Evolutionary conservation across 2,888 invertebrate species (phyloP).

Genomic region (Agrilus cyanescens): DNA sequence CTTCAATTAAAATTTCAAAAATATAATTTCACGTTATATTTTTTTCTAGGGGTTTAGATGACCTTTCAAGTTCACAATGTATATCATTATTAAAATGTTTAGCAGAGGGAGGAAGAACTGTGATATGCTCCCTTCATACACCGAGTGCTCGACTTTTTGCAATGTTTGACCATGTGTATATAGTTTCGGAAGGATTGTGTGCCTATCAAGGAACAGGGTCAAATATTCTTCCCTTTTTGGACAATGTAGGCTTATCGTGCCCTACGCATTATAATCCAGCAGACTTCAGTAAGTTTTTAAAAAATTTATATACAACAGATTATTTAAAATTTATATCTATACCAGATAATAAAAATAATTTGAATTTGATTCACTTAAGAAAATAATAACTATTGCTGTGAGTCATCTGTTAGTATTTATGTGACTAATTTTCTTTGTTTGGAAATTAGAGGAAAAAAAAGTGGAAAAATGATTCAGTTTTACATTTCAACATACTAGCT

Average conservation of each 20-base stretch:
- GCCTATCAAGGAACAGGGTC: slow-evolving; percentile 74
- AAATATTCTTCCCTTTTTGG: slow-evolving; percentile 72
- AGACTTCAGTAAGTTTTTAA: slow-evolving; percentile 74
- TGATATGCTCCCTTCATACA: slow-evolving; percentile 92
- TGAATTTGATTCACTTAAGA: too few species aligned
- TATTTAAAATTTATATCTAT: too few species aligned
- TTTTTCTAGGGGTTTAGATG: slow-evolving; percentile 72
- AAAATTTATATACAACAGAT: too few species aligned
- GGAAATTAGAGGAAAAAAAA: too few species aligned
- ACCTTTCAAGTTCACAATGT: slow-evolving; percentile 81
- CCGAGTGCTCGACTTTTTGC: slow-evolving; percentile 87
- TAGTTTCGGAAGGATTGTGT: slow-evolving; percentile 80
- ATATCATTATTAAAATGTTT: slow-evolving; percentile 72
- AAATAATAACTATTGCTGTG: too few species aligned
- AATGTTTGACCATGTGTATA: slow-evolving; percentile 83
- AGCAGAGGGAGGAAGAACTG: slow-evolving; percentile 77
- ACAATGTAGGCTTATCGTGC: slow-evolving; percentile 66
- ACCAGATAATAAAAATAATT: too few species aligned
- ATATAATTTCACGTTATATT: neutral
- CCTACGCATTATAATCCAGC: slow-evolving; percentile 92
- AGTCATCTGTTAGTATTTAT: too few species aligned
- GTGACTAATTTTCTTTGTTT: too few species aligned
- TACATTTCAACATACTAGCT: slow-evolving; percentile 11
- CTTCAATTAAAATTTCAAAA: too few species aligned
- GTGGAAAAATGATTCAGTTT: too few species aligned